Base-by-base conservation (phyloP, 2,888 invertebrate genomes). In the Schizaphis graminum region DNA sequence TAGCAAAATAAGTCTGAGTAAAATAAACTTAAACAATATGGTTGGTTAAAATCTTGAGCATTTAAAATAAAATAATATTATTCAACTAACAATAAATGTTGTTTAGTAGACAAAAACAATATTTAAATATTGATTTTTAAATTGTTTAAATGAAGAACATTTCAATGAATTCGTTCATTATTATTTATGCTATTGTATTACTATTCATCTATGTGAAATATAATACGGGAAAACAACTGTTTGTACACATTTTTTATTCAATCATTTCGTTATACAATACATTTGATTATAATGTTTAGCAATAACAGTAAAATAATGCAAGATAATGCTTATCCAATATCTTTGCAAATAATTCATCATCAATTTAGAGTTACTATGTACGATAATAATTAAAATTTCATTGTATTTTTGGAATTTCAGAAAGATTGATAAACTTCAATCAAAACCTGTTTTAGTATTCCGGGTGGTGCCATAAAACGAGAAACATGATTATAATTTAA, bases 391-490 rank as follows among this genome's bases (percentile, higher is more conserved):
- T 92, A 61, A 49, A 61, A 49, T 28, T 35, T 7, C 92, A n/a
- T 77, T 77, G 53, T 77, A 56, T 89, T 89, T 53, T 89, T n/a
- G 53, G 47, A 87, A 92, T 49, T 92, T 61, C 35, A 47, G 5
- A 11, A 49, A 56, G 41, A 44, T 77, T 53, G n/a, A 57, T 53
- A 24, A 89, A 89, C 92, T 93, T 89, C 88, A 93, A 89, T 93
- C 92, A 77, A 88, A 89, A 89, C n/a, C 67, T 56, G n/a, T 53
- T 92, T 92, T 92, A 77, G 87, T 93, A 89, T 93, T 93, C 92
- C 92, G 28, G 77, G 56, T 1, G 53, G 67, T 77, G n/a, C 53
- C 44, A 77, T 77, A 77, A 93, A 93, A 93, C n/a, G 28, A 49
- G 77, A 93, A 77, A 56, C 53, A 24, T 53, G 41, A 77, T 89